phyloP scores from a whole-genome alignment of 2,113 vertebrate species.

The Mionectes macconnelli region DNA sequence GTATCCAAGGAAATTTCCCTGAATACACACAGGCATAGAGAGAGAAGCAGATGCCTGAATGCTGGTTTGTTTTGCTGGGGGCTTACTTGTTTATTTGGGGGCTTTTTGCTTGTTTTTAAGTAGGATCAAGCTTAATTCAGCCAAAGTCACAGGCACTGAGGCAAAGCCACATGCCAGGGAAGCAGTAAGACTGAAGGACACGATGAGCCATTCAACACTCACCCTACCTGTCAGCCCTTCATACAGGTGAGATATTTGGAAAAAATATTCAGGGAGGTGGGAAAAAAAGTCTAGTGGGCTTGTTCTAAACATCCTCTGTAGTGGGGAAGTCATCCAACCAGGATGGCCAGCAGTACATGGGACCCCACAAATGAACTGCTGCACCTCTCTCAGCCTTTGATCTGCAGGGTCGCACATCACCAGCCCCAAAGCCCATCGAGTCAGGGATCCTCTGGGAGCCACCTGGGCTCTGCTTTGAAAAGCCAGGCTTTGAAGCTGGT shows the following conservation, averaged over 20 bases:
- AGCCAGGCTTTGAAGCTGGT: not conserved
- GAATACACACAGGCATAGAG: not conserved
- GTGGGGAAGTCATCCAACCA: not conserved
- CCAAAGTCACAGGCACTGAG: not conserved
- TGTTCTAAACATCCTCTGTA: not conserved
- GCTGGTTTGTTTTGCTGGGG: not conserved
- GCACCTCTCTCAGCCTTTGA: not conserved
- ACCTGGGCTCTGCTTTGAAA: not conserved
- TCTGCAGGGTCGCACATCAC: not conserved
- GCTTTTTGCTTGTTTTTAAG: not conserved
- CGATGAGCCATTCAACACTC: not conserved
- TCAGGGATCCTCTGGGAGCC: not conserved
- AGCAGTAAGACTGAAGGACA: not conserved
- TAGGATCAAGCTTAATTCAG: not conserved
- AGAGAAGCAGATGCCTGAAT: not conserved
- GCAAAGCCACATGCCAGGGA: not conserved
- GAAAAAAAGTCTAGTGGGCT: not conserved
- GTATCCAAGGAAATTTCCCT: not conserved
- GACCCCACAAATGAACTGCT: not conserved
- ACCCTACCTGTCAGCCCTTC: not conserved
- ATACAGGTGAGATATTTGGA: not conserved
- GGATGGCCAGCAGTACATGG: not conserved
- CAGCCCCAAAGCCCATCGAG: not conserved
- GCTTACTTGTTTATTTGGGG: not conserved
- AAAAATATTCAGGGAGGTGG: not conserved